A percentile compares a stretch with the other conserved stretches of the same genome.
Evolutionary conservation across 2,888 invertebrate genomes (phyloP).

Genomic region (Melinaea menophilus): DNA sequence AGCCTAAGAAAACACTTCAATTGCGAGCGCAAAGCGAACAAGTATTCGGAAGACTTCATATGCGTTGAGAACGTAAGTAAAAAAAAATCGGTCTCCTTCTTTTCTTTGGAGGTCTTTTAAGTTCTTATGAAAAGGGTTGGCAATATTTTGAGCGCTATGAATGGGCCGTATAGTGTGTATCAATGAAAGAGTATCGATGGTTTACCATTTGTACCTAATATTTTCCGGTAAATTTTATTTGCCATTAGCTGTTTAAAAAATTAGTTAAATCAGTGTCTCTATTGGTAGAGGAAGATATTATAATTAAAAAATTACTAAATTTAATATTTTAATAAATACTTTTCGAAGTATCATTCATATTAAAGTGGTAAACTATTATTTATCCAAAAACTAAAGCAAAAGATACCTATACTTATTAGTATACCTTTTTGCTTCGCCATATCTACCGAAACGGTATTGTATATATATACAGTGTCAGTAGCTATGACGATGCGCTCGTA

Average conservation of each 20-base stretch:
- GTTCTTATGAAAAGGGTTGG: conserved; percentile 65
- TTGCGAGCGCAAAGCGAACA: conserved; percentile 37
- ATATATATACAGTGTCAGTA: conserved; percentile 29
- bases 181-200: conserved; percentile 53
- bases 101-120: conserved; percentile 66
- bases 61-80: conserved; percentile 66
- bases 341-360: too few relatives aligned
- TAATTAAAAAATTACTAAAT: too few relatives aligned
- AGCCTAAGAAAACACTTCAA: conserved; percentile 37
- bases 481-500: conserved; percentile 44
- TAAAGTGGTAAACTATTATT: too few relatives aligned
- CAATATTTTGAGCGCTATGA: conserved; percentile 75
- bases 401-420: too few relatives aligned
- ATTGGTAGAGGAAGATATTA: too few relatives aligned
- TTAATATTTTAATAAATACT: too few relatives aligned
- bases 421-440: too few relatives aligned
- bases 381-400: too few relatives aligned
- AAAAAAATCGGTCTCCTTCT: conserved; percentile 67
- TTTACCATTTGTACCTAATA: conserved; percentile 45
- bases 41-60: conserved; percentile 52
- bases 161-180: conserved; percentile 49
- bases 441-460: too few relatives aligned
- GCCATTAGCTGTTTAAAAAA: too few relatives aligned
- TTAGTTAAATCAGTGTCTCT: too few relatives aligned
- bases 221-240: not conserved